A percentile compares a stretch with the other conserved stretches of the same genome.
phyloP scores from a whole-genome alignment of 2,888 invertebrate species.

The Monoplex corrugatus region DNA sequence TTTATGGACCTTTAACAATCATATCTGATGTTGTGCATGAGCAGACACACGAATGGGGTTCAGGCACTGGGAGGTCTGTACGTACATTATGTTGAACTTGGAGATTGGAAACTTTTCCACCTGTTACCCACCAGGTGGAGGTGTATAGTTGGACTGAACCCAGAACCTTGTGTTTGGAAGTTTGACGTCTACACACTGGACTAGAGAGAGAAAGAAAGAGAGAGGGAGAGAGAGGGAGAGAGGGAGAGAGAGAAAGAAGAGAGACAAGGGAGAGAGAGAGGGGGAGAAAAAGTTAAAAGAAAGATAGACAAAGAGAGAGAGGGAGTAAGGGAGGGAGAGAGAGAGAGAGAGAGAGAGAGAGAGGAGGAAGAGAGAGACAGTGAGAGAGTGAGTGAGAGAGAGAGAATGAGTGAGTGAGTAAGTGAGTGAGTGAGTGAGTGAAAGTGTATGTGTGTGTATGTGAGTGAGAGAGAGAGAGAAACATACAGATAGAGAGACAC shows the following conservation, averaged over 20 bases:
- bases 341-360: background rate
- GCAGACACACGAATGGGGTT: no score
- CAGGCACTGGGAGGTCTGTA: no score
- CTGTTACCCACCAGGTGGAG: no score
- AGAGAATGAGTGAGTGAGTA: background rate
- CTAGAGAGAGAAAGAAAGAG: no score
- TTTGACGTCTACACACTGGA: no score
- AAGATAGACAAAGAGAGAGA: background rate
- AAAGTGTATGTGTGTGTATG: background rate
- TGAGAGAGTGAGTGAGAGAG: background rate
- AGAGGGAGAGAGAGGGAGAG: background rate
- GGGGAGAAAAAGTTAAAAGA: background rate
- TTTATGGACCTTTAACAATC: no score
- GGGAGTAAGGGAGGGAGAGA: background rate
- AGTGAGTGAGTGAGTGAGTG: background rate
- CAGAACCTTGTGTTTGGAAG: no score
- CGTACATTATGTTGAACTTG: no score
- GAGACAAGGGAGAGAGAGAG: background rate
- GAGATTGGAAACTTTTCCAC: no score
- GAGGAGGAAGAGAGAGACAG: background rate
- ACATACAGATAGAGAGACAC: background rate
- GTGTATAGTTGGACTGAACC: no score
- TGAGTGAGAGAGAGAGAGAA: background rate
- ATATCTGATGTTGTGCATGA: no score
- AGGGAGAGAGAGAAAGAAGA: background rate